Evolutionary conservation across 2,113 vertebrate species (phyloP).

Genomic region (Macrotis lagotis): DNA sequence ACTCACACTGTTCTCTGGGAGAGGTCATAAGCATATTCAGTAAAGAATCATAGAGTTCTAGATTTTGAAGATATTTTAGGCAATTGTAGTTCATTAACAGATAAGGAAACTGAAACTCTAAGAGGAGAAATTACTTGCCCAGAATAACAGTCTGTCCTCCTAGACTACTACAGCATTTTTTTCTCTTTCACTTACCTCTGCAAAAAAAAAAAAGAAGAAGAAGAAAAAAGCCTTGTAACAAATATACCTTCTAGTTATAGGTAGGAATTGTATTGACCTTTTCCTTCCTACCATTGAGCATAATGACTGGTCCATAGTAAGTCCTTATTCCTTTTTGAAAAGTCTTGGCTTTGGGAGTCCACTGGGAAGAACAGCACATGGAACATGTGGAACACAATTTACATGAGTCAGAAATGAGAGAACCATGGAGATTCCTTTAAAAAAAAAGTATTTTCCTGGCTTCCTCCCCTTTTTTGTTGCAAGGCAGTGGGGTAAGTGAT

Average conservation of each 20-base stretch:
- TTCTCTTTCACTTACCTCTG: background rate
- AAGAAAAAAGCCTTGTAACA: background rate
- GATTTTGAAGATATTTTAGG: background rate
- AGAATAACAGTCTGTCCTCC: background rate
- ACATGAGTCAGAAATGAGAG: background rate
- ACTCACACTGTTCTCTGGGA: background rate
- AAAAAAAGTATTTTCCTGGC: no score
- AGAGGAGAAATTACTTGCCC: background rate
- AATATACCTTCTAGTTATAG: background rate
- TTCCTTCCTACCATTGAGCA: background rate
- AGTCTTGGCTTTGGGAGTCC: background rate
- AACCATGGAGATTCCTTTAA: background rate
- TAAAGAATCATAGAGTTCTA: background rate
- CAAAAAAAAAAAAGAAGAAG: background rate
- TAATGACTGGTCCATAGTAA: background rate
- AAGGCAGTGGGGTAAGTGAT: no score
- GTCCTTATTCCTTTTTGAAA: background rate
- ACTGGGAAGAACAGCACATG: background rate
- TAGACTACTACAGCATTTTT: background rate
- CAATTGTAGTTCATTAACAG: background rate
- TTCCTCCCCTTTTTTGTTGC: no score
- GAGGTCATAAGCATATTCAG: background rate
- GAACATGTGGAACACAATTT: background rate
- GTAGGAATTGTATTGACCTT: background rate
- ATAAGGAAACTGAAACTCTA: background rate